These are phyloP conservation scores for Lycophotia porphyrea DNA, from an alignment of 2,888 invertebrate genomes.

Conservation along the genomic window DNA sequence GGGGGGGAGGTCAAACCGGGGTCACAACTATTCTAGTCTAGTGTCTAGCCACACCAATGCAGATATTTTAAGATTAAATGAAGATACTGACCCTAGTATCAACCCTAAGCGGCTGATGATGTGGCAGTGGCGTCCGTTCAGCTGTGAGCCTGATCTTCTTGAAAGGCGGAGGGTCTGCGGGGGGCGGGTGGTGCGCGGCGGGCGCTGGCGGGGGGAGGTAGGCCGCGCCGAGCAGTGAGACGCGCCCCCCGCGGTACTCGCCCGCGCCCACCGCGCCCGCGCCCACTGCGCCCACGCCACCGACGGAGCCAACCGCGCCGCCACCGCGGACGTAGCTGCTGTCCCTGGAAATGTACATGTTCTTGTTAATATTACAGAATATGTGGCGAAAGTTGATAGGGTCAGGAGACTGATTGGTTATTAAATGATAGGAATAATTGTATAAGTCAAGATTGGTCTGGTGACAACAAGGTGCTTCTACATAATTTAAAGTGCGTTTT, in stretches of 20 bases:
- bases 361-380: conserved; percentile 21
- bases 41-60: background rate
- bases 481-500: too few species aligned
- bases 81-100: conserved; percentile 90
- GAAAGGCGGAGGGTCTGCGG: conserved; percentile 91
- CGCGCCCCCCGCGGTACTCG: conserved; percentile 86
- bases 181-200: conserved; percentile 86
- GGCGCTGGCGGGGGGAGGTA: conserved; percentile 89
- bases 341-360: conserved; percentile 78
- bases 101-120: conserved; percentile 91
- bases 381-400: background rate
- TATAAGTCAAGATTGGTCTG: background rate
- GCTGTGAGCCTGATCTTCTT: conserved; percentile 92
- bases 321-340: conserved; percentile 85
- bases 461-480: background rate
- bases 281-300: conserved; percentile 79
- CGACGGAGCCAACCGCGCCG: conserved; percentile 83
- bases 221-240: conserved; percentile 92
- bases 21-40: too few species aligned
- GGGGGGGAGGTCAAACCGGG: too few species aligned
- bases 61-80: background rate
- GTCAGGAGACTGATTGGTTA: background rate
- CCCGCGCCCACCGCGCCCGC: conserved; percentile 90
- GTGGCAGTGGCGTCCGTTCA: conserved; percentile 81
- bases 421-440: background rate